Conservation (phyloP, 2,888 invertebrate species). For the Sialis fuliginosa region DNA sequence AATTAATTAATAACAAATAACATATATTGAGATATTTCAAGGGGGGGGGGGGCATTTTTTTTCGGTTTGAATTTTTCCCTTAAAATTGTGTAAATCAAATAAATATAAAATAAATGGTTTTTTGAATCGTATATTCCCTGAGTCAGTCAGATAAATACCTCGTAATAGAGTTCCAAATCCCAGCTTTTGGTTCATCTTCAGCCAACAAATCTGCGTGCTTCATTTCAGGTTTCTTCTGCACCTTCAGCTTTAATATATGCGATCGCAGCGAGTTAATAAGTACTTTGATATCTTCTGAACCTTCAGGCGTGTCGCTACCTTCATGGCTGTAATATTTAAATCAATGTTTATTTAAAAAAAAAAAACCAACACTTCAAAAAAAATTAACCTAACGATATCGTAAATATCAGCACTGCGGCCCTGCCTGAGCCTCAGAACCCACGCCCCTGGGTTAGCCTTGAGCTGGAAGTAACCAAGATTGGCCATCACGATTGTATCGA, state of each 20-base stretch:
- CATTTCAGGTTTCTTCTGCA: constrained; percentile 81
- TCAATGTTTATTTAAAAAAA: no score
- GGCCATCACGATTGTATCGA: constrained; percentile 99
- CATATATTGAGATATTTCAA: background rate
- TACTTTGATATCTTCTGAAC: constrained; percentile 55
- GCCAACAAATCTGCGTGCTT: constrained; percentile 69
- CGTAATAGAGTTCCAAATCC: constrained; percentile 90
- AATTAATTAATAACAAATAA: background rate
- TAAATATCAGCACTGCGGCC: constrained; percentile 93
- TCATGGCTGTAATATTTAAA: constrained; percentile 39
- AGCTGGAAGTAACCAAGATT: constrained; percentile 97
- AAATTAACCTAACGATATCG: constrained; percentile 68
- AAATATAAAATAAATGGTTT: no score
- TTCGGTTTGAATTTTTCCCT: no score
- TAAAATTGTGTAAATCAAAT: no score
- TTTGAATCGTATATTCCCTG: no score
- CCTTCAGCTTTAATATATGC: constrained; percentile 79
- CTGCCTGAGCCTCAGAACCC: constrained; percentile 75
- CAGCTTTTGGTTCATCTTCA: constrained; percentile 53
- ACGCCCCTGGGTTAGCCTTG: constrained; percentile 95
- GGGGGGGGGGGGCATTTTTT: background rate
- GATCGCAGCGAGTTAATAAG: constrained; percentile 70
- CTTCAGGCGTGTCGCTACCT: constrained; percentile 52
- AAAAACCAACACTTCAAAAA: no score
- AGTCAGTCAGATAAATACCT: constrained; percentile 33